Conservation (phyloP, 2,888 invertebrate genomes). For the Argyra leucocephala region DNA sequence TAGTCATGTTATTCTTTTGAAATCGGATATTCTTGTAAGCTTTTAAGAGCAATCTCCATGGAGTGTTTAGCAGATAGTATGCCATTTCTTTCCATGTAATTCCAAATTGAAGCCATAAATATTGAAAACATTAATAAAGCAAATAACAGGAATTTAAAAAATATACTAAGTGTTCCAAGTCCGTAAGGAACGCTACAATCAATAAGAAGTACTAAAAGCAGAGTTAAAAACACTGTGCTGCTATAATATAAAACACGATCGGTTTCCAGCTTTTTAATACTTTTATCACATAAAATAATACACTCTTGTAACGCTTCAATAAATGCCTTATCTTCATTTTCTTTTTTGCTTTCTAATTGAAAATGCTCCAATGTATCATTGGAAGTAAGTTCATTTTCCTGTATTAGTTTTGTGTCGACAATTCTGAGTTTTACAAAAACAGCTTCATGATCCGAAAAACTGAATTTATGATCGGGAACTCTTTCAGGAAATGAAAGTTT, state of each 20-base stretch:
- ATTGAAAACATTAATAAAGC: conserved; percentile 58
- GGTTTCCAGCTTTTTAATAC: conserved; percentile 34
- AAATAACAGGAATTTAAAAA: conserved; percentile 55
- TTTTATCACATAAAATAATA: conserved; percentile 36
- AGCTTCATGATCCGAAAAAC: conserved; percentile 87
- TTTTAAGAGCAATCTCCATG: conserved; percentile 50
- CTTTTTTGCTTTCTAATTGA: not conserved
- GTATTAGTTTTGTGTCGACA: not conserved
- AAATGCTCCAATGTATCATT: not conserved
- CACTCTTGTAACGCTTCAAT: conserved; percentile 32
- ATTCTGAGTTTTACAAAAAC: conserved; percentile 51
- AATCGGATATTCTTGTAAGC: conserved; percentile 26
- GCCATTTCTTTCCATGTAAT: conserved; percentile 68
- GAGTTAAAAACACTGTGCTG: conserved; percentile 32
- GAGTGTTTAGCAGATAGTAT: conserved; percentile 63
- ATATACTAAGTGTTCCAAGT: conserved; percentile 44
- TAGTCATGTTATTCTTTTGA: not conserved
- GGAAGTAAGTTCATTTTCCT: not conserved
- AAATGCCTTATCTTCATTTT: conserved; percentile 23
- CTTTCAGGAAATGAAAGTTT: conserved; percentile 62
- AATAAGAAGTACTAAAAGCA: conserved; percentile 33
- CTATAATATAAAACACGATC: conserved; percentile 38
- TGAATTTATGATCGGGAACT: conserved; percentile 61
- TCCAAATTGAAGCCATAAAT: conserved; percentile 75
- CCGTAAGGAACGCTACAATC: conserved; percentile 37